A percentile compares a stretch with the other conserved stretches of the same genome.
Evolutionary conservation across 2,113 vertebrate species (phyloP).

Genomic region (Tenrec ecaudatus): DNA sequence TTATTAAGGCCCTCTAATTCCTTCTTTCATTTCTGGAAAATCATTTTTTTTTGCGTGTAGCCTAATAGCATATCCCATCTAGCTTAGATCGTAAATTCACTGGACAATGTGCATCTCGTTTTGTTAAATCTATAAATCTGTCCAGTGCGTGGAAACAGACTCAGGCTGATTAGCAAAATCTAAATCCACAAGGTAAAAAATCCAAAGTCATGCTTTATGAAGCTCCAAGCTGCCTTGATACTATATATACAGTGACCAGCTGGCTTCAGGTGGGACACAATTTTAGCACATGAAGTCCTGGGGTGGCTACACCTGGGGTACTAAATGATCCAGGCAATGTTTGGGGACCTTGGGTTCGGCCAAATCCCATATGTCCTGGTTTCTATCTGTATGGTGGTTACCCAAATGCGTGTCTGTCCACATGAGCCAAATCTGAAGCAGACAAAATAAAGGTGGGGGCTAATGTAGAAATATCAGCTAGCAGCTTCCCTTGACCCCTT

Average conservation of each 20-base stretch:
- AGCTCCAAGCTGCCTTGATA: conserved; percentile 68
- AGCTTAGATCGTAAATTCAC: conserved; percentile 28
- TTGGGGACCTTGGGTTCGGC: conserved; percentile 69
- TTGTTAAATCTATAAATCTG: conserved; percentile 56
- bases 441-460: conserved; percentile 64
- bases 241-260: conserved; percentile 81
- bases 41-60: neutral
- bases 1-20: conserved; percentile 54
- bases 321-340: conserved; percentile 75
- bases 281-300: conserved; percentile 78
- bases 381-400: conserved; percentile 75
- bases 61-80: conserved; percentile 16
- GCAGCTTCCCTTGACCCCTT: conserved; percentile 52
- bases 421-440: conserved; percentile 64
- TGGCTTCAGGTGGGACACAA: conserved; percentile 75
- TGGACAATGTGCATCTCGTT: conserved; percentile 19
- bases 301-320: conserved; percentile 79
- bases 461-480: conserved; percentile 71
- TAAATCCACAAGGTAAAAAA: conserved; percentile 72
- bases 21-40: conserved; percentile 59
- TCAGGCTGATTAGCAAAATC: conserved; percentile 58
- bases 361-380: conserved; percentile 77
- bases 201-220: conserved; percentile 68
- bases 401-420: conserved; percentile 66
- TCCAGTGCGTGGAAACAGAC: conserved; percentile 16